Evolutionary conservation across 2,113 vertebrate species (phyloP).

Genomic region (Sebastes fasciatus): DNA sequence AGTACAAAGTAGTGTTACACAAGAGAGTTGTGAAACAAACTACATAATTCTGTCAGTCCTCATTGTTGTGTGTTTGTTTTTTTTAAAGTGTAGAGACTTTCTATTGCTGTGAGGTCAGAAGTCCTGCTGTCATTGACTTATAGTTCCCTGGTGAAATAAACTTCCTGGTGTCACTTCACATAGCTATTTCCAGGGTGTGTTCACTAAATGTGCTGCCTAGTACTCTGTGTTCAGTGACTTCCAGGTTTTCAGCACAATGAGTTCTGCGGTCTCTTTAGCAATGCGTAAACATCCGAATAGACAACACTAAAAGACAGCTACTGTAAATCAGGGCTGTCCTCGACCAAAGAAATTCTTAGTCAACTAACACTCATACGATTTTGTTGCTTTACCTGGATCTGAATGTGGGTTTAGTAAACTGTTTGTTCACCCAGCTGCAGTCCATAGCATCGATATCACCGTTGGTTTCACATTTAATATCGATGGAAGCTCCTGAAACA

Average conservation of each 20-base stretch:
- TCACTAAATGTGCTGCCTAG: background rate
- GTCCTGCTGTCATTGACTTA: background rate
- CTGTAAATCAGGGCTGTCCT: background rate
- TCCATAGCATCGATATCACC: conserved; percentile 89
- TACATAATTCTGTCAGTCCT: background rate
- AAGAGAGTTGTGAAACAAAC: background rate
- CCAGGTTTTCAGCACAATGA: conserved; percentile 5
- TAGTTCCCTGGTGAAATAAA: conserved; percentile 1
- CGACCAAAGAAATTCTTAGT: no score
- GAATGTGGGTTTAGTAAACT: conserved; percentile 78
- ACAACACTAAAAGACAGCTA: background rate
- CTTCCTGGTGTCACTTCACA: conserved; percentile 22
- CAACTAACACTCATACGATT: no score
- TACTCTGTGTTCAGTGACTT: conserved; percentile 13
- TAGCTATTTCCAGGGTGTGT: conserved; percentile 30
- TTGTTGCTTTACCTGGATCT: conserved; percentile 68
- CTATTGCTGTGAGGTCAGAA: background rate
- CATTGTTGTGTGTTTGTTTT: background rate
- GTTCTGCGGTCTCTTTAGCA: background rate
- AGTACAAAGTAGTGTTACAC: background rate
- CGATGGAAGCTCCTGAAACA: conserved; percentile 76
- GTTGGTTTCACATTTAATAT: conserved; percentile 91
- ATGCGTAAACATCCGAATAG: background rate
- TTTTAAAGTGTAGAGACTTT: background rate
- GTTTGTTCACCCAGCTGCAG: conserved; percentile 89